These are phyloP conservation scores for Carterocephalus palaemon DNA, from an alignment of 2,888 invertebrate genomes.

Conservation along the genomic window DNA sequence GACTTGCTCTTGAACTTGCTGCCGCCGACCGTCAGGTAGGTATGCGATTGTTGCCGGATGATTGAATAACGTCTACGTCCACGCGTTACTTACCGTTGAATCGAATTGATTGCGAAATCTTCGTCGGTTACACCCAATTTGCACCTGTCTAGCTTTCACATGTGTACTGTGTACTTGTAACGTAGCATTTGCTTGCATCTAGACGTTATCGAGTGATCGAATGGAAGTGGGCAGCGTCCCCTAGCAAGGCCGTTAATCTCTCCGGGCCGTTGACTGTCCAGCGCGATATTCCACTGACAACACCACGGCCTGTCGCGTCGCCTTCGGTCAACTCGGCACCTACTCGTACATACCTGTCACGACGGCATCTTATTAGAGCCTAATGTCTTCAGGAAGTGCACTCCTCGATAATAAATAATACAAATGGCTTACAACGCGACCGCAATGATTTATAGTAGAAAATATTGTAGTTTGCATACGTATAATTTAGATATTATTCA, in stretches of 20 bases:
- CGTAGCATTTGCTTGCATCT: conserved; percentile 42
- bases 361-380: conserved; percentile 60
- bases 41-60: conserved; percentile 46
- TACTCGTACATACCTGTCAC: conserved; percentile 27
- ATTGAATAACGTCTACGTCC: conserved; percentile 32
- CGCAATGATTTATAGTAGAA: conserved; percentile 15
- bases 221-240: conserved; percentile 28
- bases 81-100: conserved; percentile 34
- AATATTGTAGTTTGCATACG: conserved; percentile 7
- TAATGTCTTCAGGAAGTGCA: conserved; percentile 52
- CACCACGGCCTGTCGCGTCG: conserved; percentile 40
- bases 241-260: conserved; percentile 51
- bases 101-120: conserved; percentile 44
- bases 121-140: conserved; percentile 49
- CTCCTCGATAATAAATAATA: conserved; percentile 32
- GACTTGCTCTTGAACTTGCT: conserved; percentile 64
- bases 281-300: conserved; percentile 53
- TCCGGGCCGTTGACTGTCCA: conserved; percentile 51
- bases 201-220: conserved; percentile 61
- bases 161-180: conserved; percentile 45
- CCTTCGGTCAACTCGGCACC: conserved; percentile 41
- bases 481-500: background rate
- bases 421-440: conserved; percentile 8
- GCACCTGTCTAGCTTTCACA: conserved; percentile 68
- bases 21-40: conserved; percentile 43